phyloP scores from a whole-genome alignment of 1,140 invertebrate species.

The Ceratosolen solmsi region DNA sequence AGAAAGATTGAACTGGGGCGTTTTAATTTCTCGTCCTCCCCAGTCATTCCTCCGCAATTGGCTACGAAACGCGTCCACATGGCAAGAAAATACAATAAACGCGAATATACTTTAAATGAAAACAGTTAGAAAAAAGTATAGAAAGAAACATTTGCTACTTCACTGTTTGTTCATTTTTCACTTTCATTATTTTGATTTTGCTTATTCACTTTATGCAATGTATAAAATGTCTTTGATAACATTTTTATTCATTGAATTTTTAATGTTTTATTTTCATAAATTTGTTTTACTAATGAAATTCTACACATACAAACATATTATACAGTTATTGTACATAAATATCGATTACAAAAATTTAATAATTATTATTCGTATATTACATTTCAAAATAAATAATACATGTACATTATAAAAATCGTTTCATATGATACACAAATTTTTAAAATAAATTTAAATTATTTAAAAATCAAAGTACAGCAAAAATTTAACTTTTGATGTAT shows the following conservation, averaged over 20 bases:
- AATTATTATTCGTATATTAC: no score
- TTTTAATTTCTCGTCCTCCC: conserved; percentile 38
- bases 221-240: not conserved
- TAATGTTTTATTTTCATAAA: not conserved
- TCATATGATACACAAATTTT: no score
- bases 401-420: no score
- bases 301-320: no score
- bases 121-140: conserved; percentile 6
- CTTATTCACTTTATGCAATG: not conserved
- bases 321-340: no score
- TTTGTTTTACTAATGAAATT: not conserved
- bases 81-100: conserved; percentile 54
- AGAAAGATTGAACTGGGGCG: conserved; percentile 34
- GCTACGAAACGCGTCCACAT: conserved; percentile 22
- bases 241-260: conserved; percentile 11
- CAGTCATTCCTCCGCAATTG: conserved; percentile 26
- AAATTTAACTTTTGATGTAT: no score
- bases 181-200: conserved; percentile 18
- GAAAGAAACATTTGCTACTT: not conserved
- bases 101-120: conserved; percentile 35
- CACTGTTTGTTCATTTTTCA: conserved; percentile 13
- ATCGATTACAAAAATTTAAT: no score
- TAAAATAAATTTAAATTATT: no score
- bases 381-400: no score
- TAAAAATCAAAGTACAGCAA: no score